A percentile compares a stretch with the other conserved stretches of the same genome.
phyloP scores from a whole-genome alignment of 2,113 vertebrate species.

The Glaucomys volans region DNA sequence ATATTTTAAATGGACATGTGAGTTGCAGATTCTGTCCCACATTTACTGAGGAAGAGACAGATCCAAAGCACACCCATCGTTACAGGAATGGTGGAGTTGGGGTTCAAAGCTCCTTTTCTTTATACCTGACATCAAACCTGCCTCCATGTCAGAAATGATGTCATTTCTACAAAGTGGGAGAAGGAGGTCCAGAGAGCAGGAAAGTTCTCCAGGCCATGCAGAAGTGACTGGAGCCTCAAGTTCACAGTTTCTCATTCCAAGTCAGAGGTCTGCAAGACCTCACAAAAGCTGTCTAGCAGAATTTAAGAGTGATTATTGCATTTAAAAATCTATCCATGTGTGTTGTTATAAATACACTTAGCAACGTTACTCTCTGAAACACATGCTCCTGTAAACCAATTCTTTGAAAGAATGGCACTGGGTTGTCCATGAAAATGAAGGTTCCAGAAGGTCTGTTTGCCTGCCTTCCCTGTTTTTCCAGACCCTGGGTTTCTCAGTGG shows the following conservation, averaged over 20 bases:
- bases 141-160: background rate
- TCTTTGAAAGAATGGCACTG: background rate
- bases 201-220: fast-evolving
- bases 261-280: background rate
- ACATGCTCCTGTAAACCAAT: background rate
- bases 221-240: background rate
- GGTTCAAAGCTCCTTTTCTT: background rate
- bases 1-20: background rate
- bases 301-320: background rate
- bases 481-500: background rate
- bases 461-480: background rate
- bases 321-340: background rate
- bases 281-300: background rate
- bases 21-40: background rate
- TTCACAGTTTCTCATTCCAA: background rate
- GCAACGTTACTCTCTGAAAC: background rate
- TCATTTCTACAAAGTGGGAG: background rate
- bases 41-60: background rate
- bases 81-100: too few species aligned
- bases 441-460: background rate
- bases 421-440: background rate
- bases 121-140: background rate
- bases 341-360: background rate
- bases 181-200: background rate
- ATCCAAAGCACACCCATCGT: background rate